Evolutionary conservation across 2,888 invertebrate species (phyloP).

Genomic region (Carterocephalus palaemon): DNA sequence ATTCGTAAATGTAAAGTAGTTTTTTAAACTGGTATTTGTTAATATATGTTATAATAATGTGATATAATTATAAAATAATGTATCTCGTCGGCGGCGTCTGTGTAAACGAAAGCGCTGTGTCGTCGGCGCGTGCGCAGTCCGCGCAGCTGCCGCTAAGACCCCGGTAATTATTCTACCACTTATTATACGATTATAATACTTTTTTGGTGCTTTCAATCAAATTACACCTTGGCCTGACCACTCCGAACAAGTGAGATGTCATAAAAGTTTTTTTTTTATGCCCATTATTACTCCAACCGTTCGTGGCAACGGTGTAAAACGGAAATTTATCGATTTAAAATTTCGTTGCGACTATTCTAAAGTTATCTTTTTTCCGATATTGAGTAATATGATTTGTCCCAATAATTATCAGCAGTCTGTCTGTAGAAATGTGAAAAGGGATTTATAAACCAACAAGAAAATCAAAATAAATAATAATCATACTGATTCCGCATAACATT

Average conservation of each 20-base stretch:
- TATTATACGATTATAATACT: conserved; percentile 77
- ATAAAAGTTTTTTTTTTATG: conserved; percentile 63
- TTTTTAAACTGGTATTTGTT: conserved; percentile 31
- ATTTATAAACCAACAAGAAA: no score
- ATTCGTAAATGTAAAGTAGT: conserved; percentile 9
- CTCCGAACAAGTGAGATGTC: conserved; percentile 75
- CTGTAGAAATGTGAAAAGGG: no score
- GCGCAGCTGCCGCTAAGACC: conserved; percentile 70
- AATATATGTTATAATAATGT: conserved; percentile 28
- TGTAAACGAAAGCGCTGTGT: conserved; percentile 41
- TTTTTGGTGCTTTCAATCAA: conserved; percentile 80
- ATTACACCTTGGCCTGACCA: conserved; percentile 74
- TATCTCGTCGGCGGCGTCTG: conserved; percentile 42
- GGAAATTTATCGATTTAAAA: conserved; percentile 34
- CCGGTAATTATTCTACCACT: conserved; percentile 76
- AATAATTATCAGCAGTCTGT: no score
- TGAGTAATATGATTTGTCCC: no score
- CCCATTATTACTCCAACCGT: conserved; percentile 49
- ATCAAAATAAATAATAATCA: no score
- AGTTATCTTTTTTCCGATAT: conserved; percentile 24
- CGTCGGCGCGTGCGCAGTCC: conserved; percentile 55
- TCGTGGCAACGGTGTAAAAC: conserved; percentile 64
- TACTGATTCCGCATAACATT: no score
- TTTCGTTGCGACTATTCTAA: conserved; percentile 29
- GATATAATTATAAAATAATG: conserved; percentile 44